Percentiles rank a stretch among this genome's conserved stretches.
These are phyloP conservation scores for Microcebus jonahi DNA, from an alignment of 2,113 vertebrate genomes.

Conservation along the genomic window DNA sequence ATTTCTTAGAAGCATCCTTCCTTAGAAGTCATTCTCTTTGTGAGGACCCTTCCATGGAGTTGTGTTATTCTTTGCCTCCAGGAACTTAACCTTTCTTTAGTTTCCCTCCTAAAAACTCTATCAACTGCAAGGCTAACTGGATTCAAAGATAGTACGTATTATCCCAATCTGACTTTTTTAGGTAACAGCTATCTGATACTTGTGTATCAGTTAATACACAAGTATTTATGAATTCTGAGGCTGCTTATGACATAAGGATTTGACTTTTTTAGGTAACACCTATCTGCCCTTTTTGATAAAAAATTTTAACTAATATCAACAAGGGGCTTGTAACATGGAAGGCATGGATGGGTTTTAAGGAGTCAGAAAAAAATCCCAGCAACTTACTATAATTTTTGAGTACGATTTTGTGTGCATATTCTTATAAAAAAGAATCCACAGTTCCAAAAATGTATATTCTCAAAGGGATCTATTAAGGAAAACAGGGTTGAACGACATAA, in stretches of 20 bases:
- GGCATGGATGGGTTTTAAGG: background rate
- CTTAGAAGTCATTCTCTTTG: background rate
- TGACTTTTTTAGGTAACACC: background rate
- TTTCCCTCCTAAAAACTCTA: background rate
- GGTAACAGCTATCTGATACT: background rate
- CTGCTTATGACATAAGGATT: too few species aligned
- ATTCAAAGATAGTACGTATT: background rate
- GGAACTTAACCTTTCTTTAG: background rate
- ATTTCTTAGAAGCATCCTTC: too few species aligned
- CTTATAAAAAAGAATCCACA: background rate
- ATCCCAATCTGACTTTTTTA: background rate
- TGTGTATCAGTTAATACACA: too few species aligned
- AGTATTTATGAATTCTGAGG: too few species aligned
- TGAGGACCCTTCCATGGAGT: background rate
- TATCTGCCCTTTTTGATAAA: background rate
- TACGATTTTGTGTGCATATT: background rate
- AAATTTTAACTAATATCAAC: background rate
- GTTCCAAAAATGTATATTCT: slow-evolving; percentile 10
- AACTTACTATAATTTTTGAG: background rate
- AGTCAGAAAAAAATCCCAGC: background rate
- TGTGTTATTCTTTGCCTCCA: background rate
- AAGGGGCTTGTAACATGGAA: background rate
- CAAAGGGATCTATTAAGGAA: background rate
- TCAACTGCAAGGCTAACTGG: background rate
- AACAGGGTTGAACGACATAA: background rate